Conservation (phyloP, 1,140 invertebrate genomes). For the Drosophila carrolli region DNA sequence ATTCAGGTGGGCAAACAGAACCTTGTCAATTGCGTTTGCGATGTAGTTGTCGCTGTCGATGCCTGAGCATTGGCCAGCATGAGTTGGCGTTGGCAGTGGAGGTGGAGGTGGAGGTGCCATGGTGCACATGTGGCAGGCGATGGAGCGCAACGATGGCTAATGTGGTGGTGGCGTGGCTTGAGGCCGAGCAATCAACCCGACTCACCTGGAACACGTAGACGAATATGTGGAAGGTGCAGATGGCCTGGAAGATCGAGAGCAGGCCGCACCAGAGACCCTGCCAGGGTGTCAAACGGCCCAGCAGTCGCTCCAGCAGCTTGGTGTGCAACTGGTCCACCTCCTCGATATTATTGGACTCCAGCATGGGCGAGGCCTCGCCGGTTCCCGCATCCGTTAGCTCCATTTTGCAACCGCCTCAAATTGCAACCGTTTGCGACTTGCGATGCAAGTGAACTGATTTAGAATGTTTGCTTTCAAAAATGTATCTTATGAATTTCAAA, state of each 20-base stretch:
- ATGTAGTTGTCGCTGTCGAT: constrained; percentile 2
- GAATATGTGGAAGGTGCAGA: constrained; percentile 83
- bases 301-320: constrained; percentile 85
- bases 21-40: constrained; percentile 25
- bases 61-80: constrained; percentile 5
- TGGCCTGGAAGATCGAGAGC: constrained; percentile 87
- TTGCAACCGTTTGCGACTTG: constrained; percentile 62
- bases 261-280: constrained; percentile 89
- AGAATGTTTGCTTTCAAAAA: constrained; percentile 49
- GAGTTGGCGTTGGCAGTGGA: neutral
- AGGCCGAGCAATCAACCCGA: constrained; percentile 46
- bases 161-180: constrained; percentile 7
- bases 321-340: constrained; percentile 59
- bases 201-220: constrained; percentile 84
- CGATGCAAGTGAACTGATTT: constrained; percentile 69
- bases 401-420: constrained; percentile 17
- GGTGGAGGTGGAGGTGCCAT: constrained; percentile 9
- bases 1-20: constrained; percentile 5
- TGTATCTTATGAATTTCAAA: constrained; percentile 38
- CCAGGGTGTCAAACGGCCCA: constrained; percentile 88
- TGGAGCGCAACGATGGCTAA: constrained; percentile 43
- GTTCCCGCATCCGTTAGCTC: constrained; percentile 12
- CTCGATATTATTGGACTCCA: constrained; percentile 30
- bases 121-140: constrained; percentile 9
- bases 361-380: constrained; percentile 66